Base-by-base conservation (phyloP, 2,888 invertebrate species). In the Pheosia tremula region DNA sequence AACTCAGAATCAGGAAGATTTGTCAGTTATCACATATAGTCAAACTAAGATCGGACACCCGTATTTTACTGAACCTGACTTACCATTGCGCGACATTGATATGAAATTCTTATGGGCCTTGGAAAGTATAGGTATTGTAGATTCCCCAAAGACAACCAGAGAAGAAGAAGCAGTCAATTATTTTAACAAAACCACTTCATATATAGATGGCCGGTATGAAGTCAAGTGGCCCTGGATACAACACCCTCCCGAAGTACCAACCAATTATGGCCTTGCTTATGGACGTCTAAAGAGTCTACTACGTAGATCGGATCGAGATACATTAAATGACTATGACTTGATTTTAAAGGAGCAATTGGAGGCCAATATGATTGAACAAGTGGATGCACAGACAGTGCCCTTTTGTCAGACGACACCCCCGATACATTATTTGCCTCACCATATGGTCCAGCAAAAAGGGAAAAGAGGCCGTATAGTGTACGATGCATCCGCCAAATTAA, bases 141-240 rank as follows among this genome's bases (percentile, higher is more conserved):
- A 43, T 43, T 52, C 36, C 3, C 52, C 52, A 9, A 52, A 52
- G 9, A 9, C 52, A 47, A 47, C 49, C n/a, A 13, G 45, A 5
- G 36, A 53, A 47, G 52, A 61, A 58, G 7, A 52, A 52, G 61
- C 55, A 47, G 39, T 61, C 3, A 5, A 41, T 13, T 47, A 61
- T 8, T 61, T 61, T 37, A 61, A 61, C 24, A 45, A 54, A 24
- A 61, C 53, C 0, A 11, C 24, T 4, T 4, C 38, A 41, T 57
- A 55, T 39, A 0, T 7, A 5, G 11, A 58, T 39, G 39, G n/a
- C 5, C 7, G 61, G 3, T 61, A 61, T 47, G 10, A 54, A 10
- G 55, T 61, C 3, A 57, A 47, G 37, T 61, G 61, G 61, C 61
- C 61, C 5, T 61, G 61, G 61, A 45, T 49, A 9, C 24, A 61